Evolutionary conservation across 1,140 invertebrate genomes (phyloP).

Genomic region (Mycetomoellerius zeteki): DNA sequence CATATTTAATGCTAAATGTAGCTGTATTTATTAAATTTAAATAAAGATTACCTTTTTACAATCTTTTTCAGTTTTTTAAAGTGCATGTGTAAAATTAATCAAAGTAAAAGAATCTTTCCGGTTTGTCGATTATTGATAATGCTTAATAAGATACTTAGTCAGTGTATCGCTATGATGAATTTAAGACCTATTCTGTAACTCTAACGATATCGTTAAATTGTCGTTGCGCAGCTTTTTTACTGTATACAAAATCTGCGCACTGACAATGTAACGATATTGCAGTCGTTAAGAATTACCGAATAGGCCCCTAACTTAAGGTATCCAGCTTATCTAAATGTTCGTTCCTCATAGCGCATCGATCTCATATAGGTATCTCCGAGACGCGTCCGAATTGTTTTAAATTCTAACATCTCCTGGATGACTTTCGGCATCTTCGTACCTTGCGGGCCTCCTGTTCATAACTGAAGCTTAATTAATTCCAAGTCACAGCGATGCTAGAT

Average conservation of each 20-base stretch:
- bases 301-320: constrained; percentile 20
- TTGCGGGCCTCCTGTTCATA: constrained; percentile 65
- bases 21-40: neutral
- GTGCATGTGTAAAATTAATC: too few relatives aligned
- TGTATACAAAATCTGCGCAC: too few relatives aligned
- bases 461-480: constrained; percentile 80
- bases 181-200: too few relatives aligned
- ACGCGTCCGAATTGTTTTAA: constrained; percentile 13
- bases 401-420: constrained; percentile 13
- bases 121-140: neutral
- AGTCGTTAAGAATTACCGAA: too few relatives aligned
- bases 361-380: neutral
- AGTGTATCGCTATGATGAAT: neutral
- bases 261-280: too few relatives aligned
- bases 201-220: too few relatives aligned
- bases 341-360: constrained; percentile 19
- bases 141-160: neutral
- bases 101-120: too few relatives aligned
- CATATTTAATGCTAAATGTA: neutral
- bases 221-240: too few relatives aligned
- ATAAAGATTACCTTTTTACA: neutral
- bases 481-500: constrained; percentile 63
- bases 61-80: neutral
- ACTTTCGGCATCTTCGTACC: constrained; percentile 57
- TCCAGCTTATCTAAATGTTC: neutral